Evolutionary conservation across 2,888 invertebrate species (phyloP).

Genomic region (Ephialtes manifestator): DNA sequence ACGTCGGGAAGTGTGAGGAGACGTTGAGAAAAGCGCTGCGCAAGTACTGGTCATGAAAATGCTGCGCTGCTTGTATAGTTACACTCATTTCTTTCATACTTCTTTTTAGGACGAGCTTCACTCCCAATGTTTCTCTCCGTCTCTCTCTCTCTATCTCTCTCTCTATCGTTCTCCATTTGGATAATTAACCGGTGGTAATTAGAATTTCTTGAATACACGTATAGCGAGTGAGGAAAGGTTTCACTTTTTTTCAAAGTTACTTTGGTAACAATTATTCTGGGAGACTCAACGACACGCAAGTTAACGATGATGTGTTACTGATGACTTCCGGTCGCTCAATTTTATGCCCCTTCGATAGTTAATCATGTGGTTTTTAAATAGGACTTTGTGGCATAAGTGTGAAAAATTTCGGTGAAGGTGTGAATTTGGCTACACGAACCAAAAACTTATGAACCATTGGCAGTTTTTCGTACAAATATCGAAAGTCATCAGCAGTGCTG

Average conservation of each 20-base stretch:
- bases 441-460: too few relatives aligned
- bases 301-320: too few relatives aligned
- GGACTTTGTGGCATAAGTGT: too few relatives aligned
- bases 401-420: too few relatives aligned
- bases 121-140: neutral
- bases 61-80: conserved; percentile 44
- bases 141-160: conserved; percentile 8
- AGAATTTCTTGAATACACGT: neutral
- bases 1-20: conserved; percentile 56
- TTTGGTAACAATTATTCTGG: conserved; percentile 35
- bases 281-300: neutral
- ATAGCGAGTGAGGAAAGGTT: neutral
- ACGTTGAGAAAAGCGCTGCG: conserved; percentile 48
- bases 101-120: neutral
- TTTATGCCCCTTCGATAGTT: too few relatives aligned
- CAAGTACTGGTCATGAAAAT: conserved; percentile 31
- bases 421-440: too few relatives aligned
- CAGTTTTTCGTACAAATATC: too few relatives aligned
- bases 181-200: conserved; percentile 42
- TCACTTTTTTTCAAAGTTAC: neutral
- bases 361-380: too few relatives aligned
- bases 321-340: too few relatives aligned
- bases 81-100: neutral
- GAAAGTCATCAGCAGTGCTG: too few relatives aligned
- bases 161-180: conserved; percentile 28